phyloP scores from a whole-genome alignment of 1,140 invertebrate genomes.

The Drosophila asahinai region DNA sequence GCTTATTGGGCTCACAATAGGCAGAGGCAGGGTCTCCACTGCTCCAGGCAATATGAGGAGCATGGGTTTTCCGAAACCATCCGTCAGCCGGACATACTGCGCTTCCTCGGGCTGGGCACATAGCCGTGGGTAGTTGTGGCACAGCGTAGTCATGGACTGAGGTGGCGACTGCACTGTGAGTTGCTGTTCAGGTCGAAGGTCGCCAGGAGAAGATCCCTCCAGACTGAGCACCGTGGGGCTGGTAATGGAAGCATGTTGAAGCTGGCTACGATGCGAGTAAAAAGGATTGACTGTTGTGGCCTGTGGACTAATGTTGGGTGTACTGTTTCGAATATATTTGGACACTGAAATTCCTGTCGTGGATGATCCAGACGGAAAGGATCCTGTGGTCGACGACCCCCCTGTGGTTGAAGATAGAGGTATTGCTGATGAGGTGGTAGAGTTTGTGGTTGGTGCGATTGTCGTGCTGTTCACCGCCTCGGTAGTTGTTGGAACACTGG shows the following conservation, averaged over 20 bases:
- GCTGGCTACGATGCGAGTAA: background rate
- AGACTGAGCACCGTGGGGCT: constrained; percentile 34
- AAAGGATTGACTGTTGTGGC: background rate
- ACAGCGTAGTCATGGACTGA: constrained; percentile 45
- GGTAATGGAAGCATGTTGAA: background rate
- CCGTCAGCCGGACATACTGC: constrained; percentile 49
- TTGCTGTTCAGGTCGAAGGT: constrained; percentile 38
- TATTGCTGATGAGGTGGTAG: constrained; percentile 22
- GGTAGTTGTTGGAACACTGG: constrained; percentile 5
- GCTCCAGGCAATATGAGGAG: constrained; percentile 26
- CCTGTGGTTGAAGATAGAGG: background rate
- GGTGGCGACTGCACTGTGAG: constrained; percentile 47
- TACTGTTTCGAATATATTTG: background rate
- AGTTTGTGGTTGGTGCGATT: background rate
- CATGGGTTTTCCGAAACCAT: constrained; percentile 55
- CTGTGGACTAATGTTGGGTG: background rate
- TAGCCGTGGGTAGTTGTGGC: constrained; percentile 51
- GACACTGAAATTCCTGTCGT: background rate
- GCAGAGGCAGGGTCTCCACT: background rate
- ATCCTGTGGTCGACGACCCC: constrained; percentile 9
- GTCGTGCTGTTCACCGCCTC: constrained; percentile 15
- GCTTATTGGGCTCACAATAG: background rate
- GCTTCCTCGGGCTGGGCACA: constrained; percentile 57
- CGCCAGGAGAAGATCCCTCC: background rate
- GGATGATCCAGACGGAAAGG: constrained; percentile 7